Percentiles rank a stretch among this genome's conserved stretches.
These are phyloP conservation scores for Euzophera pinguis DNA, from an alignment of 2,888 invertebrate genomes.

Conservation along the genomic window DNA sequence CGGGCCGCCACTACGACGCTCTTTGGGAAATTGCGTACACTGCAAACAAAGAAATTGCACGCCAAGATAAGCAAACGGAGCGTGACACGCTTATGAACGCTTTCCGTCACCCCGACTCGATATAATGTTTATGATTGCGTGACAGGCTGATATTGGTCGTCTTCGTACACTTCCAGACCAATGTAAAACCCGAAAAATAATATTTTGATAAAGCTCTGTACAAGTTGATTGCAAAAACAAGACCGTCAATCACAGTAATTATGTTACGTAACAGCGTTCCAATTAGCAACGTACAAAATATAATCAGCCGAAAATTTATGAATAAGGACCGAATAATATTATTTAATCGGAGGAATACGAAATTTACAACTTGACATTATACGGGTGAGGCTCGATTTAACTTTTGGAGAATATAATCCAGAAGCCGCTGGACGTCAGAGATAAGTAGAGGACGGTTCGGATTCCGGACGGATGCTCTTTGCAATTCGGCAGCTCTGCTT, in stretches of 20 bases:
- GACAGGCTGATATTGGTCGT: neutral
- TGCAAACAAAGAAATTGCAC: constrained; percentile 71
- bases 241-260: neutral
- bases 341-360: constrained; percentile 23
- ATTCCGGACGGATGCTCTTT: constrained; percentile 39
- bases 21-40: constrained; percentile 69
- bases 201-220: neutral
- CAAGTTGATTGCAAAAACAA: neutral
- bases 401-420: constrained; percentile 68
- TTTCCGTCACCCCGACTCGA: constrained; percentile 16
- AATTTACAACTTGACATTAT: constrained; percentile 27
- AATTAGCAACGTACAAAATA: neutral
- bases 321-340: constrained; percentile 15
- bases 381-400: constrained; percentile 43
- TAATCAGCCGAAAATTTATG: constrained; percentile 1
- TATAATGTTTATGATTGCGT: neutral
- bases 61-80: constrained; percentile 56
- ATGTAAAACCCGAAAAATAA: too few species aligned
- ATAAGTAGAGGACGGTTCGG: constrained; percentile 60
- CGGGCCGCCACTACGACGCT: constrained; percentile 40
- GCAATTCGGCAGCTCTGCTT: constrained; percentile 45
- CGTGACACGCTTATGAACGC: constrained; percentile 48
- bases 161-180: neutral
- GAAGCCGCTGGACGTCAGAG: constrained; percentile 58
- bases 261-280: neutral